phyloP scores from a whole-genome alignment of 2,888 invertebrate species.

The Limnephilus rhombicus region DNA sequence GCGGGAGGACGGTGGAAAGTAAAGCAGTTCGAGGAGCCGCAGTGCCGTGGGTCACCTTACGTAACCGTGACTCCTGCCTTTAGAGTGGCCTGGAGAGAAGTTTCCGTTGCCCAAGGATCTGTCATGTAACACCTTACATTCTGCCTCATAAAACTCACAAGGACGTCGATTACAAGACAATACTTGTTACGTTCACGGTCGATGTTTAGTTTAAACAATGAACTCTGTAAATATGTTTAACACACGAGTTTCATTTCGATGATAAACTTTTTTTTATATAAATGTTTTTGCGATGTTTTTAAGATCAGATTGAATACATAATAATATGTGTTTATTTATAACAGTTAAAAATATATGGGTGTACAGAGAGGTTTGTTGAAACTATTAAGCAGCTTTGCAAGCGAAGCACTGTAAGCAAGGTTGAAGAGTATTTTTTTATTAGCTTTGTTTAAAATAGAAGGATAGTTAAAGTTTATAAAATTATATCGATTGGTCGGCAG shows the following conservation, averaged over 20 bases:
- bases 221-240: not conserved
- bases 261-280: not conserved
- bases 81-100: not conserved
- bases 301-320: not conserved
- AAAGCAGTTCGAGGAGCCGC: not conserved
- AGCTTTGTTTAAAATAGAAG: not conserved
- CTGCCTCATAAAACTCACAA: not conserved
- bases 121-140: not conserved
- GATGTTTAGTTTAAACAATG: not conserved
- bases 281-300: not conserved
- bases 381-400: not conserved
- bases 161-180: not conserved
- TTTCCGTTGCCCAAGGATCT: not conserved
- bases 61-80: not conserved
- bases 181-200: not conserved
- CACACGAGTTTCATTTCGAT: not conserved
- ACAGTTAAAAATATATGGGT: not conserved
- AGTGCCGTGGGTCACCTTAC: not conserved
- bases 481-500: not conserved
- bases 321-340: not conserved
- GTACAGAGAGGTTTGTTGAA: not conserved
- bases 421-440: not conserved
- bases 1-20: not conserved
- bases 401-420: not conserved
- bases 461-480: not conserved